Conservation (phyloP, 2,113 vertebrate species). For the Proteles cristata region DNA sequence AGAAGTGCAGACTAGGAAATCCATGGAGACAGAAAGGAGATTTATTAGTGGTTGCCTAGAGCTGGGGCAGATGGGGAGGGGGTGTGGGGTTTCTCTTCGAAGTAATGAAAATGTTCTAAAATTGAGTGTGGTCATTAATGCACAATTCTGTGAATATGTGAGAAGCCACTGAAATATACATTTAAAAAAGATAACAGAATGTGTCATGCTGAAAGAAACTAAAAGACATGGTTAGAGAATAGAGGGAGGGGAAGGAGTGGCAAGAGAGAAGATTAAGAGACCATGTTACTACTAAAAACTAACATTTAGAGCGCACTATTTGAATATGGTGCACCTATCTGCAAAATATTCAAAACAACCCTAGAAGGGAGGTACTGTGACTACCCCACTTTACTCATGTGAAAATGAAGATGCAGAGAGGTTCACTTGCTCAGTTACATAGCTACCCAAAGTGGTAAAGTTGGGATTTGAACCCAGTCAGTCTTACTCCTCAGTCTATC, state of each 20-base stretch:
- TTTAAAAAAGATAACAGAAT: background rate
- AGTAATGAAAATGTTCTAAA: slow-evolving; percentile 12
- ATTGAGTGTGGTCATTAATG: background rate
- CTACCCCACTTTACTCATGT: background rate
- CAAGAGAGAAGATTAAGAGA: background rate
- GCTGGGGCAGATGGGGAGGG: background rate
- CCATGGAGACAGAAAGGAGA: background rate
- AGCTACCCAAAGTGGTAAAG: background rate
- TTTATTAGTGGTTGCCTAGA: background rate
- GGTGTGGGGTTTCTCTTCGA: background rate
- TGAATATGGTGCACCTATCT: background rate
- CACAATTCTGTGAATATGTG: background rate
- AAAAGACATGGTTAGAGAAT: background rate
- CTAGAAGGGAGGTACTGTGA: background rate
- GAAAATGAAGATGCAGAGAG: slow-evolving; percentile 20
- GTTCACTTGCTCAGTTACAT: background rate
- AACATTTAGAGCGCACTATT: background rate
- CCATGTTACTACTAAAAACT: background rate
- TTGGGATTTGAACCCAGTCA: slow-evolving; percentile 10
- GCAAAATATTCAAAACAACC: background rate
- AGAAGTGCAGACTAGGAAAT: slow-evolving; percentile 16
- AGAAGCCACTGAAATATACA: background rate
- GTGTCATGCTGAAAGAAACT: background rate
- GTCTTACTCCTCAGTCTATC: background rate
- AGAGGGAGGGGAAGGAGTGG: background rate